Conservation (phyloP, 2,113 vertebrate genomes). For the Scolopax mira region DNA sequence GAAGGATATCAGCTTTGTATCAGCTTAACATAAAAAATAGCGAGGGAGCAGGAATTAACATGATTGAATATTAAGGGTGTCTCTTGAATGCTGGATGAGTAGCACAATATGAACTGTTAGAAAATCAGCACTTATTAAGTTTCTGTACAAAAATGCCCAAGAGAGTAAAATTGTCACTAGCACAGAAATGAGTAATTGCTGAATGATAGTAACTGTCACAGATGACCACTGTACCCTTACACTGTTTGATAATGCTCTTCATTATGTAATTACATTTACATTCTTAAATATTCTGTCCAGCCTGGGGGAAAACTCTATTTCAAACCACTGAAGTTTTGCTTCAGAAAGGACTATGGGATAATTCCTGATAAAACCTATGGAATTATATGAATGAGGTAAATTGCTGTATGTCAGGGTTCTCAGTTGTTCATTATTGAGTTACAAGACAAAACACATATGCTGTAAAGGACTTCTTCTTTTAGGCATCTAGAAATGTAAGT, state of each 20-base stretch:
- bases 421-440: not conserved
- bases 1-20: slow-evolving; percentile 4
- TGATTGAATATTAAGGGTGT: not conserved
- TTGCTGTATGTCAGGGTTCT: not conserved
- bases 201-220: not conserved
- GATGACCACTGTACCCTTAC: not conserved
- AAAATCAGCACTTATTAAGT: not conserved
- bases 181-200: not conserved
- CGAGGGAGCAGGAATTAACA: not conserved
- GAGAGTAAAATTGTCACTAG: not conserved
- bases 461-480: not conserved
- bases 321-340: not conserved
- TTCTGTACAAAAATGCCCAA: not conserved
- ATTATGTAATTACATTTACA: not conserved
- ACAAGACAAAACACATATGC: not conserved
- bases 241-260: not conserved
- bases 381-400: not conserved
- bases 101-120: not conserved
- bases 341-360: not conserved
- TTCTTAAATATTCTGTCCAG: not conserved
- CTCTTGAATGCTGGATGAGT: not conserved
- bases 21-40: not conserved
- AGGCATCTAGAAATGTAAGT: not conserved
- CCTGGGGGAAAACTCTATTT: not conserved
- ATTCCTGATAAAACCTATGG: not conserved